These are phyloP conservation scores for Sycon ciliatum DNA, from an alignment of 37 sponge, comb jelly and placozoan species.

Conservation along the genomic window DNA sequence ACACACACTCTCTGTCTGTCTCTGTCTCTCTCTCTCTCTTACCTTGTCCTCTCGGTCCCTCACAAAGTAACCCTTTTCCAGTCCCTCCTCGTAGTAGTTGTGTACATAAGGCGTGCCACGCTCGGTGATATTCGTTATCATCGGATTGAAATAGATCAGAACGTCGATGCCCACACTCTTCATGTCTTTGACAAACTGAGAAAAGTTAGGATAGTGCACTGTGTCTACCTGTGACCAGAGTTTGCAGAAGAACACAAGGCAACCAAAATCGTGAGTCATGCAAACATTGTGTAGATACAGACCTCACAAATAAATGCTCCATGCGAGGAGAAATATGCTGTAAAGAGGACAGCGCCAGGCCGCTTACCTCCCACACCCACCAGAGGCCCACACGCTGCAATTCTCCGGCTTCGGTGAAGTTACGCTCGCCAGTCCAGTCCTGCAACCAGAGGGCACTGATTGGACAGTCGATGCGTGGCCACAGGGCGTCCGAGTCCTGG, in stretches of 20 bases:
- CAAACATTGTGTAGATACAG: no score
- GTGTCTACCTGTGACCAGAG: conserved; percentile 35
- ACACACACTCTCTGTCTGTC: no score
- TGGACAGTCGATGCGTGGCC: no score
- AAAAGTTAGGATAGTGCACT: conserved; percentile 60
- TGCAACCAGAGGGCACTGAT: conserved; percentile 63
- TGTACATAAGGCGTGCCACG: conserved; percentile 57
- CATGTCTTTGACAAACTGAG: conserved; percentile 25
- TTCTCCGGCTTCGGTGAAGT: conserved; percentile 37
- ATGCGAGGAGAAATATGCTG: no score
- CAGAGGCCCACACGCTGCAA: conserved; percentile 57
- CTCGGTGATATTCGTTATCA: conserved; percentile 39
- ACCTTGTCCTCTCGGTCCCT: conserved; percentile 35
- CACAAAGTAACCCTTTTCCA: conserved; percentile 48
- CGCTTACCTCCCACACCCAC: conserved; percentile 90
- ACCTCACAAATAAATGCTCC: no score
- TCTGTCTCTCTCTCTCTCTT: no score
- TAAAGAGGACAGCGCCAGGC: no score
- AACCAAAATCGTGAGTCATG: no score
- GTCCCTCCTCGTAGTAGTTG: conserved; percentile 60
- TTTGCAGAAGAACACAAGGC: not conserved
- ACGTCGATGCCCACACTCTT: conserved; percentile 30
- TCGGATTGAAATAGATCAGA: conserved; percentile 53
- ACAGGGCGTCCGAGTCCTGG: no score
- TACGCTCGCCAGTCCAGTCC: conserved; percentile 77